A percentile compares a stretch with the other conserved stretches of the same genome.
Conservation (phyloP, 2,113 vertebrate species). For the Marmota monax region DNA sequence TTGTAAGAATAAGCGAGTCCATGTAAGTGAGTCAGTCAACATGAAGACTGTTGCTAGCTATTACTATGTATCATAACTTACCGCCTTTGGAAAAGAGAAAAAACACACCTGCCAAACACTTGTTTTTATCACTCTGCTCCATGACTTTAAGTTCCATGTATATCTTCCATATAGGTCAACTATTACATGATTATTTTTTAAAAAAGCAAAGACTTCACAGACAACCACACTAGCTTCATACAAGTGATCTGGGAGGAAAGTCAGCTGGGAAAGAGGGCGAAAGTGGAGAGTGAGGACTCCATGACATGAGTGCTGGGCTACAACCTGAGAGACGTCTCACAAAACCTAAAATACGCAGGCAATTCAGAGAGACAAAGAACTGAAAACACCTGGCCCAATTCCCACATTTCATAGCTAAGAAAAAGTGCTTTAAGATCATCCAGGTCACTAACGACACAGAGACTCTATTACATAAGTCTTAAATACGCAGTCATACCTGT, state of each 20-base stretch:
- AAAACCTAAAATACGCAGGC: constrained; percentile 6
- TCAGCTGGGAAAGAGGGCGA: not conserved
- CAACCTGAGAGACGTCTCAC: constrained; percentile 11
- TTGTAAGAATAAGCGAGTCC: not conserved
- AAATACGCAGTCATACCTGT: not conserved
- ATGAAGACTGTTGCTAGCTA: not conserved
- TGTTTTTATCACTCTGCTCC: constrained; percentile 4
- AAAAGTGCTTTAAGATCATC: constrained; percentile 34
- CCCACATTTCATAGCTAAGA: not conserved
- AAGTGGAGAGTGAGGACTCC: not conserved
- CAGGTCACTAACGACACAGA: not conserved
- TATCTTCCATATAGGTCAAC: constrained; percentile 16
- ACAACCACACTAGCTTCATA: constrained; percentile 20
- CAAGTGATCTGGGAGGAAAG: not conserved
- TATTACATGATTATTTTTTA: not conserved
- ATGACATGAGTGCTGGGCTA: not conserved
- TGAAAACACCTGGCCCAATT: not conserved
- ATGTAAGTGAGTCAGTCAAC: not conserved
- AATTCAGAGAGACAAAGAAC: constrained; percentile 5
- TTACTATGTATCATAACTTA: not conserved
- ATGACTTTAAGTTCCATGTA: not conserved
- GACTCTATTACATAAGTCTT: not conserved
- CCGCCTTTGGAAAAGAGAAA: not conserved
- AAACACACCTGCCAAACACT: constrained; percentile 4
- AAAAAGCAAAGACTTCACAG: not conserved